Conservation (phyloP, 92 coral and sea anemone genomes). For the Epizoanthus scotinus region DNA sequence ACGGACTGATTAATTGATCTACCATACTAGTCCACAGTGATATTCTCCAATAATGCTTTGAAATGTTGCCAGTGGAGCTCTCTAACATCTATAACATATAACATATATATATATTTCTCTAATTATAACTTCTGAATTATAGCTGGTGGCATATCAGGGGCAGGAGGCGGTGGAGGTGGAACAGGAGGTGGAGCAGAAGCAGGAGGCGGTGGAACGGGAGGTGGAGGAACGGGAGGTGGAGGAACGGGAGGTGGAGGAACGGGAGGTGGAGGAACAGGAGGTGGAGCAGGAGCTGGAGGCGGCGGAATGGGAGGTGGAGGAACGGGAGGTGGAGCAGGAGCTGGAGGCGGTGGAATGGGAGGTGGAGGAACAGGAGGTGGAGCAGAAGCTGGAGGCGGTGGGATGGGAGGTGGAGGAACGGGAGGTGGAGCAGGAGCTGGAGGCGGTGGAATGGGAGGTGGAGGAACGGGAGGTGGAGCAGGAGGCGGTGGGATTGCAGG, state of each 20-base stretch:
- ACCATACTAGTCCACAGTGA: too few species aligned
- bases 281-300: conserved; percentile 36
- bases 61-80: not conserved
- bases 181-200: not conserved
- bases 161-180: conserved; percentile 27
- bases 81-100: too few species aligned
- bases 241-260: conserved; percentile 40
- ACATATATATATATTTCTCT: too few species aligned
- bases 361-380: conserved; percentile 34
- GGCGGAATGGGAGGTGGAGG: conserved; percentile 23
- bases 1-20: too few species aligned
- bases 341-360: conserved; percentile 18
- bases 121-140: too few species aligned
- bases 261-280: conserved; percentile 13
- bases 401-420: conserved; percentile 15
- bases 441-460: conserved; percentile 23
- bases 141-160: conserved; percentile 12
- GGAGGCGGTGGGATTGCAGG: conserved; percentile 22
- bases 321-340: conserved; percentile 24
- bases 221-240: not conserved
- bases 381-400: conserved; percentile 26
- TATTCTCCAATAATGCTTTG: not conserved
- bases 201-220: conserved; percentile 25
- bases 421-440: conserved; percentile 23
- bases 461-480: conserved; percentile 2